Conservation (phyloP, 2,888 invertebrate genomes). For the Xestia c-nigrum region DNA sequence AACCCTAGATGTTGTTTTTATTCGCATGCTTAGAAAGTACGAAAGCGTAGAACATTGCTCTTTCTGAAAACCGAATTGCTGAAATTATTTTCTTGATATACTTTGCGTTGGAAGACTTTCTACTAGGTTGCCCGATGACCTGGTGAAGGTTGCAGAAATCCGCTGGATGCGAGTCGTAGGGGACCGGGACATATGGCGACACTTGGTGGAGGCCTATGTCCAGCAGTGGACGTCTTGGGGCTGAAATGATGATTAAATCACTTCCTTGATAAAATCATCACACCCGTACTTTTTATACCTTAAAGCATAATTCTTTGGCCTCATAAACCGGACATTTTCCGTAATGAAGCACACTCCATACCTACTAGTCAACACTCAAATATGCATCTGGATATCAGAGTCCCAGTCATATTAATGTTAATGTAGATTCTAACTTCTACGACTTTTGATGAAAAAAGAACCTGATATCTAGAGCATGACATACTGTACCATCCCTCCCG, state of each 20-base stretch:
- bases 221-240: too few species aligned
- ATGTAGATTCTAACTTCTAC: not conserved
- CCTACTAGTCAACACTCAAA: not conserved
- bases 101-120: too few species aligned
- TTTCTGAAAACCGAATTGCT: not conserved
- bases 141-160: too few species aligned
- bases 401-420: not conserved
- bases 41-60: not conserved
- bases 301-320: not conserved
- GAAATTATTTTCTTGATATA: not conserved
- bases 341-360: not conserved
- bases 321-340: not conserved
- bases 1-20: not conserved
- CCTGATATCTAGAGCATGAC: not conserved
- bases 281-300: not conserved
- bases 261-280: not conserved
- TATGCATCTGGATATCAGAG: not conserved
- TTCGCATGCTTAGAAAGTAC: not conserved
- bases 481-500: not conserved
- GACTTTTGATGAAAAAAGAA: not conserved
- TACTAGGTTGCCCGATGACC: too few species aligned
- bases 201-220: too few species aligned
- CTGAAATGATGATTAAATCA: too few species aligned
- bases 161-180: too few species aligned
- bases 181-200: too few species aligned